Evolutionary conservation across 2,888 invertebrate species (phyloP).

Genomic region (Aphodius granarius): DNA sequence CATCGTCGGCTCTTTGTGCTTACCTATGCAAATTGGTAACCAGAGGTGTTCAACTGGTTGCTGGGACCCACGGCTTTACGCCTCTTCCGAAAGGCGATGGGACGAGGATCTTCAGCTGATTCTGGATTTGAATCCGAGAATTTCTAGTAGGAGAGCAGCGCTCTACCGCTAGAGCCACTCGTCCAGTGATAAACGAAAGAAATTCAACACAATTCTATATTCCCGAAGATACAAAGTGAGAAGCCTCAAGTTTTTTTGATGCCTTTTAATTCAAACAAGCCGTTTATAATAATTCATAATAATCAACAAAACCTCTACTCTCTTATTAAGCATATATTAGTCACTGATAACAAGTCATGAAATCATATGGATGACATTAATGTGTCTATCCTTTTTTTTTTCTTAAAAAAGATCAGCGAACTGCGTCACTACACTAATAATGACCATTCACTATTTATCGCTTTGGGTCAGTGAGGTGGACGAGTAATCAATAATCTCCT

Average conservation of each 20-base stretch:
- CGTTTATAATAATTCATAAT: neutral
- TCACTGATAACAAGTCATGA: neutral
- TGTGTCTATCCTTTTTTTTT: neutral
- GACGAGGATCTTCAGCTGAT: too few relatives aligned
- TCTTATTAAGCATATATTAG: neutral
- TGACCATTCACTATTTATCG: neutral
- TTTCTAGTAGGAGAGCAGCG: too few relatives aligned
- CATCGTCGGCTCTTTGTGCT: too few relatives aligned
- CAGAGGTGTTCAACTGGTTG: too few relatives aligned
- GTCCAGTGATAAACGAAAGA: too few relatives aligned
- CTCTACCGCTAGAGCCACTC: too few relatives aligned
- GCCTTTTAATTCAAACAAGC: neutral
- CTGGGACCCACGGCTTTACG: too few relatives aligned
- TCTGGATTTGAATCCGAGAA: too few relatives aligned
- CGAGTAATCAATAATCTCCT: conserved; percentile 22
- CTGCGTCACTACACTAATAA: neutral
- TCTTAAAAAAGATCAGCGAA: neutral
- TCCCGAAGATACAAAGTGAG: neutral
- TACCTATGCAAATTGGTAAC: too few relatives aligned
- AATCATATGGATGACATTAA: neutral
- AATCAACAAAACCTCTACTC: neutral
- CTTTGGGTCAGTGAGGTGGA: neutral
- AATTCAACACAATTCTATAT: neutral
- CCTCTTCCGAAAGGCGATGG: too few relatives aligned
- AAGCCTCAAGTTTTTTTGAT: neutral